Evolutionary conservation across 2,113 vertebrate species (phyloP), one percentile per base, ranked within the genome.

Genomic region (Narcine bancroftii): DNA sequence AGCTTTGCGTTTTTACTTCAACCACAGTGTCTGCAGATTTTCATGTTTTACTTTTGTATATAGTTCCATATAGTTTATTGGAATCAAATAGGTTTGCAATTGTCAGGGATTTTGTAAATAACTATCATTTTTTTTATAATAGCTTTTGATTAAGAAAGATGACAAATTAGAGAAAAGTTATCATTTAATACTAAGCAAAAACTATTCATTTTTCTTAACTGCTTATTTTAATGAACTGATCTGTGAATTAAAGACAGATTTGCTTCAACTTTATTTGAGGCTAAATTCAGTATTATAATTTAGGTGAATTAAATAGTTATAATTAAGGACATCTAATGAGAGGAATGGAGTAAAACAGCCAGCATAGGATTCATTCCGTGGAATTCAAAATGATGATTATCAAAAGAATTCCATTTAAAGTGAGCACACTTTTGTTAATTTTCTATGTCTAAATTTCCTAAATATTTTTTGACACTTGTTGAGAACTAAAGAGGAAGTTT

Each of bases 391-490:
- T 6, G 60, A 89, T 89, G 63, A 50, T 66, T 66, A 65, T 66
- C 85, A 89, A 89, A 89, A 36, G 60, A 89, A 42, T 89, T 42
- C 56, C 85, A 65, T 66, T 89, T 66, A 89, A 65, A 19, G n/a
- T 60, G 42, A 47, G 19, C 21, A 47, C 39, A 42, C 33, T 77
- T 36, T 24, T 24, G 75, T 69, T 69, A 26, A 69, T 69, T 69
- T 24, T 69, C 19, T 5, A 77, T 45, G 39, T 77, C 39, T 42
- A 77, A 77, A 77, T 77, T 47, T 79, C 47, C 76, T 50, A 4
- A 19, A 79, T 79, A 79, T 11, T 56, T 60, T 83, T 83, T 56
- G 50, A 56, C 17, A 56, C 26, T 75, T 39, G 39, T 77, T 77
- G 21, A 21, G 24, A 39, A 77, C 45, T 42, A 7, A 77, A 24